These are phyloP conservation scores for Melinaea marsaeus DNA, from an alignment of 2,888 invertebrate genomes.

Conservation along the genomic window DNA sequence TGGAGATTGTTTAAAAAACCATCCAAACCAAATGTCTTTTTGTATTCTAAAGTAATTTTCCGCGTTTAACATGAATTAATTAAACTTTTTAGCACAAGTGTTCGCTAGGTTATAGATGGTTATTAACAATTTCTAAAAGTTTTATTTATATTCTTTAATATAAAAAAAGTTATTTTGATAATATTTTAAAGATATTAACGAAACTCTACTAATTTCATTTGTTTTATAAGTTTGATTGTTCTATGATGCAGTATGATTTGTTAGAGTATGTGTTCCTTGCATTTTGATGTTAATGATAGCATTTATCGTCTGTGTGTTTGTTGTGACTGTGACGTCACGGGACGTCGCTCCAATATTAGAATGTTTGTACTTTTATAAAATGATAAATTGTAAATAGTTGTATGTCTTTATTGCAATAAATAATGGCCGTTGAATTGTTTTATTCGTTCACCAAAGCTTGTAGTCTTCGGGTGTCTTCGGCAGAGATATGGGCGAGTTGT, in stretches of 20 bases:
- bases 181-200: too few relatives aligned
- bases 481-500: slow-evolving; percentile 51
- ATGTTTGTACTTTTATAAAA: slow-evolving; percentile 74
- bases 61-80: too few relatives aligned
- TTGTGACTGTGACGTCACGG: slow-evolving; percentile 33
- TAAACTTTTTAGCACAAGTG: too few relatives aligned
- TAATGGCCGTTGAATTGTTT: slow-evolving; percentile 58
- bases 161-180: too few relatives aligned
- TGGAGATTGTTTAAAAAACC: too few relatives aligned
- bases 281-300: slow-evolving; percentile 38
- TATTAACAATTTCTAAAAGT: too few relatives aligned
- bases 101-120: too few relatives aligned
- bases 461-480: slow-evolving; percentile 57
- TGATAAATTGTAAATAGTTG: slow-evolving; percentile 46
- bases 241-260: background rate
- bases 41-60: too few relatives aligned
- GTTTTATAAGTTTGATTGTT: background rate
- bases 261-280: background rate
- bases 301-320: slow-evolving; percentile 41
- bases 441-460: slow-evolving; percentile 58
- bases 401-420: slow-evolving; percentile 50
- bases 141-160: too few relatives aligned
- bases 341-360: slow-evolving; percentile 44
- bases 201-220: too few relatives aligned
- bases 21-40: too few relatives aligned